Evolutionary conservation across 2,113 vertebrate genomes (phyloP).

Genomic region (Psettodes erumei): DNA sequence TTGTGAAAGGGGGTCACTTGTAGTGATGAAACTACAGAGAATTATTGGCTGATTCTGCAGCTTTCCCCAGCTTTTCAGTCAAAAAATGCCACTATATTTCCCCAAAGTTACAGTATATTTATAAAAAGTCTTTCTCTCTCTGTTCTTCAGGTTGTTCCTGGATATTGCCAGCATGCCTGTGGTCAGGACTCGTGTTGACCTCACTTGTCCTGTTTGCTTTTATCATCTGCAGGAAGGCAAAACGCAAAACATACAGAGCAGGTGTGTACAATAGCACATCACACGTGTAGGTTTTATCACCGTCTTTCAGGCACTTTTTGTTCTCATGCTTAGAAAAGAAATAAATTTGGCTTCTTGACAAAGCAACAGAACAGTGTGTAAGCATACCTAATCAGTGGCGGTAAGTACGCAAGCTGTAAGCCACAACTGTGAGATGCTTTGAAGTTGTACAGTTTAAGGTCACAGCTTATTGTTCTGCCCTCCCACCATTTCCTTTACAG

Average conservation of each 20-base stretch:
- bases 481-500: constrained; percentile 51
- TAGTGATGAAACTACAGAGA: no score
- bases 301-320: constrained; percentile 6
- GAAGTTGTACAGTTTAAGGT: constrained; percentile 44
- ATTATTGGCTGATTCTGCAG: no score
- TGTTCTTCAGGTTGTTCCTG: constrained; percentile 66
- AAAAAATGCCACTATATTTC: constrained; percentile 13
- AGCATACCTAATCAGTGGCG: constrained; percentile 10
- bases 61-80: no score
- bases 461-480: constrained; percentile 5
- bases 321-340: background rate
- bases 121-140: background rate
- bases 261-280: constrained; percentile 47
- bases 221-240: constrained; percentile 58
- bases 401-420: background rate
- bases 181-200: constrained; percentile 73
- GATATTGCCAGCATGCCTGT: constrained; percentile 75
- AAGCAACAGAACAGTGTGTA: background rate
- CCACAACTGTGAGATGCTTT: constrained; percentile 37
- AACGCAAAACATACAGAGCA: constrained; percentile 43
- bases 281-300: background rate
- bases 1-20: no score
- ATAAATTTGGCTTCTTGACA: background rate
- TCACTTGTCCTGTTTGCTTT: constrained; percentile 51
- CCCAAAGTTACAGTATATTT: constrained; percentile 7